Evolutionary conservation across 1,140 invertebrate species (phyloP), one percentile per base, ranked within the genome.

Genomic region (Drosophila santomea): DNA sequence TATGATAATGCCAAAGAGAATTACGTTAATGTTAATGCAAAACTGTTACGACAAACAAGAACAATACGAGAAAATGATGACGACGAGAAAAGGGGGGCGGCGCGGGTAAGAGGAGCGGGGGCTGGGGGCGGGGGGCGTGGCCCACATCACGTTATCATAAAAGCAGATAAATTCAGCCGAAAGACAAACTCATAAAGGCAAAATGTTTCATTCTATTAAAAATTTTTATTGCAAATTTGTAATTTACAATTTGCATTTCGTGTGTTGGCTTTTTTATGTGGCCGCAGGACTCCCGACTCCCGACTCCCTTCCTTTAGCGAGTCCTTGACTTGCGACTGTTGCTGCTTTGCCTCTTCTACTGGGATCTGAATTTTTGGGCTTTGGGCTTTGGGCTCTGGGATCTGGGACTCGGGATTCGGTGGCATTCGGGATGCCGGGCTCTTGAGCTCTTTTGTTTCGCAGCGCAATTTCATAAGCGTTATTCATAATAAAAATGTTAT

Each of bases 221-320:
- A 83, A 91, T 90, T 91, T 91, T 91, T 91, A 91, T 91, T 91
- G 90, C 90, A 91, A 91, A 91, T 91, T 91, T 91, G 85, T 91
- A 91, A 91, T 91, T 91, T 91, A 91, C 90, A 91, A 91, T 91
- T 91, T 91, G 90, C 90, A 91, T 91, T 91, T 91, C 76, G 83
- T 88, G 83, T 83, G 83, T 83, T 88, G 51, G 64, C 48, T 74
- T 74, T 77, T 86, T 75, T 86, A 78, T 81, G 74, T 80, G 52
- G 41, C 54, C 23, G 32, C 32, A 32, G 32, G 32, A 32, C 32
- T 32, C 14, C 20, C 20, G 20, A 20, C 20, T 20, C 20, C 20
- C 20, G 20, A 20, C 20, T 20, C 20, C 20, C 20, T 20, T 20
- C 45, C 23, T 8, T 12, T 38, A 25, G 25, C 23, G 50, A 35